Base-by-base conservation (phyloP, 2,113 vertebrate genomes). In the Boulengeromyrus knoepffleri region DNA sequence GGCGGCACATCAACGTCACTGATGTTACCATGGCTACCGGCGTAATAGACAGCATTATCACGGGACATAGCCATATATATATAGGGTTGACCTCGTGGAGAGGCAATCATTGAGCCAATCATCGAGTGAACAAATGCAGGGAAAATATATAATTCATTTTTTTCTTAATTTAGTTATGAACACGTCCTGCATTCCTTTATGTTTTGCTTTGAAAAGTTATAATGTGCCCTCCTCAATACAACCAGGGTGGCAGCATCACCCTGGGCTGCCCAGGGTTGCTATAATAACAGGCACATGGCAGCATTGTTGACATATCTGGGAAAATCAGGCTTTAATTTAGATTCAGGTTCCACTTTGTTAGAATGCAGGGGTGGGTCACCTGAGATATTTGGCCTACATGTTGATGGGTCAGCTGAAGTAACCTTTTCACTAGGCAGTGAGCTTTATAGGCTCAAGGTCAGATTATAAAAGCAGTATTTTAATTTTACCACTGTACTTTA, bases 1-100 rank as follows among this genome's bases (percentile, higher is more conserved):
- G 24, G n/a, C 58, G 92, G 93, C 91, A 88, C 36, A 88, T 50
- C n/a, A 42, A 94, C 94, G 90, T 95, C 94, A 96, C 39, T 21
- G 0, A 5, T 47, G 95, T 95, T 86, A 80, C 95, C 92, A 90
- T 66, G 93, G 89, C 91, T 85, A 24, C 70, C 49, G 31, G 17
- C 27, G n/a, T 21, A 62, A 21, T 56, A n/a, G 47, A 80, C 77
- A 88, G 91, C 94, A 92, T 93, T 95, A 93, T 94, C 93, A 94
- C 94, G 93, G 95, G 95, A 94, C 27, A 52, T 36, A 12, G 85
- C 5, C 46, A 47, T 6, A 45, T 45, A 4, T 45, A n/a, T 19
- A 12, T 24, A 31, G 21, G 24, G 24, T 36, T 87, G n/a, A 27
- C 49, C 13, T 50, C 49, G 50, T 7, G 47, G 47, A 53, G 13